These are phyloP conservation scores for Tiliacea citrago DNA, from an alignment of 2,888 invertebrate species.

Conservation along the genomic window DNA sequence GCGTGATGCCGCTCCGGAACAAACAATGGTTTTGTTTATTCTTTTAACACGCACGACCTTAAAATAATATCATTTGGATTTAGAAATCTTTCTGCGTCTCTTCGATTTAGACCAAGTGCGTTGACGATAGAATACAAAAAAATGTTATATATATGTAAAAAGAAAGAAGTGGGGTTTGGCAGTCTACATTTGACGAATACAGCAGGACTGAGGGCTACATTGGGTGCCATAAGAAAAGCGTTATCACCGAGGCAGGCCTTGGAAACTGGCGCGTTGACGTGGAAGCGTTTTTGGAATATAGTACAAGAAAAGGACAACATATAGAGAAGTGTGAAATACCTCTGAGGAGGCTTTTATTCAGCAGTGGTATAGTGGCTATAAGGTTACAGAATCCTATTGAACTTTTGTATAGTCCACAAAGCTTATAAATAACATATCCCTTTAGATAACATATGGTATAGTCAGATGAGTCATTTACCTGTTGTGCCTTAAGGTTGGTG, in stretches of 20 bases:
- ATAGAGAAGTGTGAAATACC: not conserved
- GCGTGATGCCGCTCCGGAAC: constrained; percentile 38
- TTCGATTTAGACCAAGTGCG: not conserved
- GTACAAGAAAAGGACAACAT: not conserved
- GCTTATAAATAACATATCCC: not conserved
- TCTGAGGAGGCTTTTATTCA: too few relatives aligned
- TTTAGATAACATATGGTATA: not conserved
- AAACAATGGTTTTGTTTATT: constrained; percentile 42
- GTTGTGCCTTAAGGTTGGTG: constrained; percentile 96
- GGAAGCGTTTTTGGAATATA: not conserved
- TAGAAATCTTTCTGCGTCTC: not conserved
- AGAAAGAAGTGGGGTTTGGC: not conserved
- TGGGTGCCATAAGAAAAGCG: not conserved
- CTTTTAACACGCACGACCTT: constrained; percentile 21
- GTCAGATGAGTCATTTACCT: constrained; percentile 81
- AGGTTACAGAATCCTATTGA: not conserved
- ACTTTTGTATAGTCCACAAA: not conserved
- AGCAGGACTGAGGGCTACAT: not conserved
- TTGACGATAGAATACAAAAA: not conserved
- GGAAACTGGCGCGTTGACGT: not conserved
- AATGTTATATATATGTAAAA: not conserved
- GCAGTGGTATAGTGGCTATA: not conserved
- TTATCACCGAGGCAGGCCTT: not conserved
- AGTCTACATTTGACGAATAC: too few relatives aligned
- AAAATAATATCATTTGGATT: constrained; percentile 35